Percentiles rank a stretch among this genome's conserved stretches.
phyloP scores from a whole-genome alignment of 92 coral and sea anemone species.

The Scolanthus callimorphus region DNA sequence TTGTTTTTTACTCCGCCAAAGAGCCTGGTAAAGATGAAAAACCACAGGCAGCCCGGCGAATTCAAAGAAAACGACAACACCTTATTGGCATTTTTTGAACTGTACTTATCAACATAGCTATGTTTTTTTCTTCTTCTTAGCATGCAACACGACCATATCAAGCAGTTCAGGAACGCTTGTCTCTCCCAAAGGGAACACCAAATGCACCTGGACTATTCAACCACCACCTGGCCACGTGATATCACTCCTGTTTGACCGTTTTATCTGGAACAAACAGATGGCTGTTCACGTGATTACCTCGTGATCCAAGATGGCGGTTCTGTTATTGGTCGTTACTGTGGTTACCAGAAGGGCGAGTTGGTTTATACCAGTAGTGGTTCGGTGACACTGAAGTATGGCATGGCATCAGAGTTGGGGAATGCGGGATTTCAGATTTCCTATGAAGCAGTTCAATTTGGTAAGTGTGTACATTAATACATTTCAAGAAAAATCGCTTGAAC shows the following conservation, averaged over 20 bases:
- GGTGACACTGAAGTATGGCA: slow-evolving; percentile 10
- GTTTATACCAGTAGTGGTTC: slow-evolving; percentile 16
- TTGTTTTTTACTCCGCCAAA: too few species aligned
- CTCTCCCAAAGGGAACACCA: slow-evolving; percentile 21
- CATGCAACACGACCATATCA: slow-evolving; percentile 28
- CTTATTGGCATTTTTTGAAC: too few species aligned
- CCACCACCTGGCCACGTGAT: slow-evolving; percentile 40
- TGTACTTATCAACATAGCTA: too few species aligned
- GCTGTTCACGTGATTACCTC: slow-evolving; percentile 39
- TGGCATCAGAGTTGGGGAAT: neutral
- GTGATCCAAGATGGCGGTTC: slow-evolving; percentile 24
- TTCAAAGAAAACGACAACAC: too few species aligned
- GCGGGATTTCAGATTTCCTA: slow-evolving; percentile 22
- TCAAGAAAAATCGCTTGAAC: too few species aligned
- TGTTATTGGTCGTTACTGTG: slow-evolving; percentile 35
- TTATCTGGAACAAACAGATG: slow-evolving; percentile 17
- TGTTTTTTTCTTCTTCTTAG: slow-evolving; percentile 1
- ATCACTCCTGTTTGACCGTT: slow-evolving; percentile 34
- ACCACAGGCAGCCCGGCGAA: too few species aligned
- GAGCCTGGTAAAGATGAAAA: too few species aligned
- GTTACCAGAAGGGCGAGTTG: slow-evolving; percentile 32
- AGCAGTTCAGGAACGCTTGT: slow-evolving; percentile 21
- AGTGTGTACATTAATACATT: too few species aligned
- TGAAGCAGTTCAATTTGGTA: slow-evolving; percentile 10
- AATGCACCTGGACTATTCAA: slow-evolving; percentile 50